A percentile compares a stretch with the other conserved stretches of the same genome.
Conservation (phyloP, 2,797 vertebrate genomes). For the Neomorphus geoffroyi region DNA sequence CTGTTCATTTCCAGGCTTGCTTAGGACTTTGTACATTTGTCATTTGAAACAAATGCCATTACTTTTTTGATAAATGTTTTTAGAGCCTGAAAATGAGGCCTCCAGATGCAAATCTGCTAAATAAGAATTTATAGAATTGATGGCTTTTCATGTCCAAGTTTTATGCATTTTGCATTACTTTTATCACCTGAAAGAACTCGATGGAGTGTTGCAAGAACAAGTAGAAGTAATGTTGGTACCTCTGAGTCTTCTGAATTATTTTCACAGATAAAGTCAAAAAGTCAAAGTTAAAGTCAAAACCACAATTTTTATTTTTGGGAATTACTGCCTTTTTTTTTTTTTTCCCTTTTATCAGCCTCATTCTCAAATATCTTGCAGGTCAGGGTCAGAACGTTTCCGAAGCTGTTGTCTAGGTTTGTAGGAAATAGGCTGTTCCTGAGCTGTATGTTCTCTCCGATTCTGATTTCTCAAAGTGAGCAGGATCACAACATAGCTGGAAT, state of each 20-base stretch:
- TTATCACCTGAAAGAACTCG: not conserved
- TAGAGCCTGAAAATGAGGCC: not conserved
- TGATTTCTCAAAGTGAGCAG: not conserved
- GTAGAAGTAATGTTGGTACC: not conserved
- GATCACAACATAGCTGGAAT: not conserved
- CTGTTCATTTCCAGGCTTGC: not conserved
- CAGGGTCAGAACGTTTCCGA: not conserved
- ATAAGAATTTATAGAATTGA: not conserved
- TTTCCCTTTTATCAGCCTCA: not conserved
- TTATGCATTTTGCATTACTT: not conserved
- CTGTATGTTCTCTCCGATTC: not conserved
- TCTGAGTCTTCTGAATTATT: not conserved
- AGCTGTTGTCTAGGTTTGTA: not conserved
- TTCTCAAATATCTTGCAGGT: not conserved
- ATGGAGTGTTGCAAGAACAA: not conserved
- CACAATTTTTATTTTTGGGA: not conserved
- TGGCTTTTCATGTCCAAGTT: not conserved
- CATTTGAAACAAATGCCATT: not conserved
- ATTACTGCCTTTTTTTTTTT: not conserved
- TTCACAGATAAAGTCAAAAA: not conserved
- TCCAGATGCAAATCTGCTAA: not conserved
- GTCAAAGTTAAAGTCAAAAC: not conserved
- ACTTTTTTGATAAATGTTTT: not conserved
- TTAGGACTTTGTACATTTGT: not conserved
- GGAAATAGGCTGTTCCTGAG: not conserved